Percentiles rank a stretch among this genome's conserved stretches.
These are phyloP conservation scores for Acrobasis repandana DNA, from an alignment of 2,888 invertebrate species.

Conservation along the genomic window DNA sequence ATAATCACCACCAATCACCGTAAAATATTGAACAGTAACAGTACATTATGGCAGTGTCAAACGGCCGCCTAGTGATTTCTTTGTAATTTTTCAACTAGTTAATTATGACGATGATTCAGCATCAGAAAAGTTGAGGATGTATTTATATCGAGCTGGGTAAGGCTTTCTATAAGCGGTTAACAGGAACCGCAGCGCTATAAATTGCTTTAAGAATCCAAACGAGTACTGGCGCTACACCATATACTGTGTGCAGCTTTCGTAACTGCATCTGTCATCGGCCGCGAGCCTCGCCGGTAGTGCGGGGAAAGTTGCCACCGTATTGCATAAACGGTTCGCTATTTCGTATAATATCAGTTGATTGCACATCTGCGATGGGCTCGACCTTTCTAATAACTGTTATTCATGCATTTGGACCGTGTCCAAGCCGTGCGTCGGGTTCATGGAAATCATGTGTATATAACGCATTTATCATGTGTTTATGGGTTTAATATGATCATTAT, in stretches of 20 bases:
- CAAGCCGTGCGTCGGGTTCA: constrained; percentile 37
- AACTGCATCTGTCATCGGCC: constrained; percentile 66
- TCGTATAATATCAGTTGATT: constrained; percentile 43
- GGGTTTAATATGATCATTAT: neutral
- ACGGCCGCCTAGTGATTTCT: constrained; percentile 21
- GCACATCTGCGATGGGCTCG: constrained; percentile 29
- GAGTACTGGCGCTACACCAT: constrained; percentile 57
- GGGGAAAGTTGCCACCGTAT: constrained; percentile 73
- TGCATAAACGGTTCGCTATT: constrained; percentile 57
- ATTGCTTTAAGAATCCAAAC: constrained; percentile 45
- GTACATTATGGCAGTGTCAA: constrained; percentile 26
- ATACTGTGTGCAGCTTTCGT: constrained; percentile 74
- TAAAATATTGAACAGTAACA: constrained; percentile 33
- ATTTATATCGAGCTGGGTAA: neutral
- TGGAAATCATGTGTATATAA: constrained; percentile 10
- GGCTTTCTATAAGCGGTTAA: neutral
- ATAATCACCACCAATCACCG: constrained; percentile 34
- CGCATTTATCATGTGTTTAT: constrained; percentile 15
- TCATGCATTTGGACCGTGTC: constrained; percentile 42
- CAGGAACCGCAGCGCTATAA: constrained; percentile 28
- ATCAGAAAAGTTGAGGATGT: neutral
- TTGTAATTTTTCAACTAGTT: constrained; percentile 20
- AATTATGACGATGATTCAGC: constrained; percentile 2
- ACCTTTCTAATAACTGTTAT: constrained; percentile 34
- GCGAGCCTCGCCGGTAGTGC: constrained; percentile 45